A percentile compares a stretch with the other conserved stretches of the same genome.
These are phyloP conservation scores for Hipposideros armiger DNA, from an alignment of 2,113 vertebrate genomes.

Conservation along the genomic window DNA sequence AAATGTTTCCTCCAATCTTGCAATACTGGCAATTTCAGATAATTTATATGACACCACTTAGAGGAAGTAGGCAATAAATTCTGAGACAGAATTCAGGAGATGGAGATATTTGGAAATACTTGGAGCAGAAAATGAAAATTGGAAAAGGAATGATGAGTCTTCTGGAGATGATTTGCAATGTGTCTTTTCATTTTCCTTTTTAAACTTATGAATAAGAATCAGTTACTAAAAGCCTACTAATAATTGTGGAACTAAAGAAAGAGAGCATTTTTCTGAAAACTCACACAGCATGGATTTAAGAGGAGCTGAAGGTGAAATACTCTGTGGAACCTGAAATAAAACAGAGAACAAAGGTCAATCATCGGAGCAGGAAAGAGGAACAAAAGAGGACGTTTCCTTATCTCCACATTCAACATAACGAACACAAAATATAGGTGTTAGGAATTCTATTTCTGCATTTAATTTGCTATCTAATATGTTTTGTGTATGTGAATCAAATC, in stretches of 20 bases:
- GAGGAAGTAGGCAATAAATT: slow-evolving; percentile 34
- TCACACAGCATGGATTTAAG: neutral
- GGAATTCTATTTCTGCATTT: neutral
- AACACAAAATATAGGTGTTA: neutral
- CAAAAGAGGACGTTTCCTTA: neutral
- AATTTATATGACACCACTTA: slow-evolving; percentile 44
- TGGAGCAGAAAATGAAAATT: slow-evolving; percentile 55
- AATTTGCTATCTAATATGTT: neutral
- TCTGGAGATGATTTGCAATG: neutral
- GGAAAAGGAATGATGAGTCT: neutral
- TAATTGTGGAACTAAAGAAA: neutral
- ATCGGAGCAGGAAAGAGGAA: neutral
- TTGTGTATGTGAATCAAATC: neutral
- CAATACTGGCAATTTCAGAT: neutral
- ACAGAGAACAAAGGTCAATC: neutral
- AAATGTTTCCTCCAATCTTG: neutral
- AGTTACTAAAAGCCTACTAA: neutral
- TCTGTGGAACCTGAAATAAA: neutral
- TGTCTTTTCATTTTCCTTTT: neutral
- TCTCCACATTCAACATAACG: neutral
- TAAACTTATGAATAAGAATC: neutral
- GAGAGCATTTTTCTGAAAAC: neutral
- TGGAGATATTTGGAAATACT: neutral
- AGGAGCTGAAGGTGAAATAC: neutral
- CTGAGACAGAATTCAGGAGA: neutral